phyloP scores from a whole-genome alignment of 1,140 invertebrate species.

The Hyphantria cunea region DNA sequence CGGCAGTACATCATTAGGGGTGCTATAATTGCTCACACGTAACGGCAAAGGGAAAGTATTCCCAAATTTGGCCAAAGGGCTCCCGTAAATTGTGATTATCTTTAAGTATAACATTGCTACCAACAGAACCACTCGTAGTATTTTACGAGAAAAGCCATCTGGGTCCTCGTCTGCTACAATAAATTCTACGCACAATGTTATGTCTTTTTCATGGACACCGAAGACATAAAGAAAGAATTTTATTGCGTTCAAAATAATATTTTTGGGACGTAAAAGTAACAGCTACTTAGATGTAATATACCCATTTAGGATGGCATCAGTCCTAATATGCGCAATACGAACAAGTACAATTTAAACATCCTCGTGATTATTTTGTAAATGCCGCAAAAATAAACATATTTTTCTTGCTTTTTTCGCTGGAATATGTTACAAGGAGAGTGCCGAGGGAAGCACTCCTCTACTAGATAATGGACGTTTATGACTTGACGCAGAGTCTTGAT shows the following conservation, averaged over 20 bases:
- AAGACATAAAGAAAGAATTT: conserved; percentile 65
- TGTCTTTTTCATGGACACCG: conserved; percentile 58
- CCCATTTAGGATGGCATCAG: conserved; percentile 32
- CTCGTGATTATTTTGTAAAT: conserved; percentile 28
- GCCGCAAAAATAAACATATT: conserved; percentile 14
- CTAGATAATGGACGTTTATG: conserved; percentile 29
- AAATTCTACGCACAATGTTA: conserved; percentile 72
- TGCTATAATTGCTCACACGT: conserved; percentile 59
- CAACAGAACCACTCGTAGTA: conserved; percentile 69
- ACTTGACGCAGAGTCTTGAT: conserved; percentile 18
- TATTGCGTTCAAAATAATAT: conserved; percentile 58
- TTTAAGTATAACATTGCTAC: conserved; percentile 67
- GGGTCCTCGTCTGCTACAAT: conserved; percentile 65
- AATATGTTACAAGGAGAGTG: conserved; percentile 23
- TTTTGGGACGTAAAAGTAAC: conserved; percentile 45
- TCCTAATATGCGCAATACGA: conserved; percentile 23
- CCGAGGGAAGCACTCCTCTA: conserved; percentile 24
- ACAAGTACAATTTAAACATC: conserved; percentile 13
- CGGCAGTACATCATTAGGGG: conserved; percentile 55
- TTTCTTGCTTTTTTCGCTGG: conserved; percentile 17
- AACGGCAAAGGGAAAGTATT: conserved; percentile 56
- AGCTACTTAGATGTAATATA: conserved; percentile 38
- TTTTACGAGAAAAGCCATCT: conserved; percentile 78
- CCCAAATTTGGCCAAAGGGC: conserved; percentile 56
- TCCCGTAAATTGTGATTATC: conserved; percentile 74